These are phyloP conservation scores for Lethenteron camtschaticum DNA, from an alignment of 2,113 vertebrate genomes.

Conservation along the genomic window DNA sequence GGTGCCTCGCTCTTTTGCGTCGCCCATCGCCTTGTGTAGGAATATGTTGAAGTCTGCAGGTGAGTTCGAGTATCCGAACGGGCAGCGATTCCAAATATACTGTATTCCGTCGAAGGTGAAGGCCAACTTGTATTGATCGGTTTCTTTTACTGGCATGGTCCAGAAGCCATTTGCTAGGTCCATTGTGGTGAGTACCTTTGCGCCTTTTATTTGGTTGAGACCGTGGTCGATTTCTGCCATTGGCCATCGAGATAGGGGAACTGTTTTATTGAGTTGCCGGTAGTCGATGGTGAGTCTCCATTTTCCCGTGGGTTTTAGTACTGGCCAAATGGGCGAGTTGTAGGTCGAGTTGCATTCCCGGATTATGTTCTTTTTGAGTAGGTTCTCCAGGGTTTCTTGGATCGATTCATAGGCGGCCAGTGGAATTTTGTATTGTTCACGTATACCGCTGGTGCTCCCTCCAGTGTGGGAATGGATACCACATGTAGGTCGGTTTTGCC, in stretches of 20 bases:
- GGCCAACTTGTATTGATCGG: too few species aligned
- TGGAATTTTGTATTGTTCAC: not conserved
- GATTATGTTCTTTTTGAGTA: not conserved
- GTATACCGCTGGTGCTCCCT: not conserved
- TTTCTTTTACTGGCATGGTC: too few species aligned
- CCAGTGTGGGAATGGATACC: not conserved
- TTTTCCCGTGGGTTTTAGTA: conserved; percentile 8
- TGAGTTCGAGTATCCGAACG: too few species aligned
- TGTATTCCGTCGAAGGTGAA: too few species aligned
- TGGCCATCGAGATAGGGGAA: conserved; percentile 8
- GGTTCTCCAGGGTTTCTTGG: not conserved
- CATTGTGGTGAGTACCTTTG: conserved; percentile 3
- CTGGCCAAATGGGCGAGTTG: conserved; percentile 5
- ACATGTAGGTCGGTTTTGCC: too few species aligned
- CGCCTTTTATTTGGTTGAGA: conserved; percentile 4
- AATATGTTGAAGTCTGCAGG: too few species aligned
- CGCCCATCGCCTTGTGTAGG: too few species aligned
- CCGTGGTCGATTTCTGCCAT: conserved; percentile 11
- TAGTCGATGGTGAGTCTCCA: conserved; percentile 10
- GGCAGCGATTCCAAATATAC: too few species aligned
- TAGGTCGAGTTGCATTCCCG: not conserved
- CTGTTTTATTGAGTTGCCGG: conserved; percentile 10
- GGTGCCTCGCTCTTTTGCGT: too few species aligned
- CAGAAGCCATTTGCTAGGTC: conserved; percentile 1
- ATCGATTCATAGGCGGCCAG: not conserved